A percentile compares a stretch with the other conserved stretches of the same genome.
phyloP scores from a whole-genome alignment of 2,797 vertebrate genomes.

The Ceryle rudis region DNA sequence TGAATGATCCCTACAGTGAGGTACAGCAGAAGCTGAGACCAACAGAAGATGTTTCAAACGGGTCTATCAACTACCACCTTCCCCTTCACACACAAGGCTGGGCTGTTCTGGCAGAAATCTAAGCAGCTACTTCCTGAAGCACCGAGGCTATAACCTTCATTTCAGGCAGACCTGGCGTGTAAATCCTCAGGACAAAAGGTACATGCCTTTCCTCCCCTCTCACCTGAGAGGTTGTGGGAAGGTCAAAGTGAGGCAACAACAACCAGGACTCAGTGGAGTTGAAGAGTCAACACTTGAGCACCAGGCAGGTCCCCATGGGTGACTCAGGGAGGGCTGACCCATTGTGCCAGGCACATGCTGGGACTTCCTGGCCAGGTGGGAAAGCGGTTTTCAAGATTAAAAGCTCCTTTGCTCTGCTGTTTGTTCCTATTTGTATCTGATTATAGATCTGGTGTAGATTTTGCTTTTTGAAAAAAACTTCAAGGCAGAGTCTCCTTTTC shows the following conservation, averaged over 20 bases:
- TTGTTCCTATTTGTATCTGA: slow-evolving; percentile 9
- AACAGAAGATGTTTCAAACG: neutral
- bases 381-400: slow-evolving; percentile 19
- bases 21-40: neutral
- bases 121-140: neutral
- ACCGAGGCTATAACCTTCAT: neutral
- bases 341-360: neutral
- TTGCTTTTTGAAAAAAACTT: neutral
- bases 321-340: neutral
- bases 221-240: neutral
- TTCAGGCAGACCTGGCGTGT: neutral
- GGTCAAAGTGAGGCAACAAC: neutral
- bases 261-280: neutral
- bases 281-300: neutral
- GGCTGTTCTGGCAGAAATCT: neutral
- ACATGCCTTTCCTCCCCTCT: neutral
- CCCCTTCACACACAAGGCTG: neutral
- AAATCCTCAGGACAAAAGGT: neutral
- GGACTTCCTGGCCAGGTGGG: neutral
- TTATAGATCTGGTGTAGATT: neutral
- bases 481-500: slow-evolving; percentile 16
- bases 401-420: slow-evolving; percentile 2
- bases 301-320: neutral
- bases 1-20: neutral
- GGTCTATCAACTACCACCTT: neutral